Conservation (phyloP, 2,888 invertebrate species). For the Ypsolopha sequella region DNA sequence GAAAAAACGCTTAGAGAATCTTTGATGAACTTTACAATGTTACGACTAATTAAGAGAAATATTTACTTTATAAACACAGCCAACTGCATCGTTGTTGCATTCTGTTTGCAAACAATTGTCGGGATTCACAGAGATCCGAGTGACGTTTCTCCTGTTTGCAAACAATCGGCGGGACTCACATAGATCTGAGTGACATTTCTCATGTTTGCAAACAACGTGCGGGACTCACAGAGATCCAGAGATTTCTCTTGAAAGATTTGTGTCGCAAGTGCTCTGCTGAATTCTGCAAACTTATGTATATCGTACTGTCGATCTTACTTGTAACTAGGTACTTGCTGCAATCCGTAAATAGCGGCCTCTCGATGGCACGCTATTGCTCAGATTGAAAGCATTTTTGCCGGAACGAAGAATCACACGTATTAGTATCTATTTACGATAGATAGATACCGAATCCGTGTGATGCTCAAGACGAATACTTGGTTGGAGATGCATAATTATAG, state of each 20-base stretch:
- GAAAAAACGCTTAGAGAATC: background rate
- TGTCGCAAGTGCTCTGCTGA: constrained; percentile 63
- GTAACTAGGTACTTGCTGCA: constrained; percentile 26
- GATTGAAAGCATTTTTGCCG: constrained; percentile 37
- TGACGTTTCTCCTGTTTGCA: constrained; percentile 1
- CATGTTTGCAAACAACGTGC: constrained; percentile 6
- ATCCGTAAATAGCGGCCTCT: constrained; percentile 34
- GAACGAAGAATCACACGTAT: constrained; percentile 31
- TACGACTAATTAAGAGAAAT: background rate
- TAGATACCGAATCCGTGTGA: constrained; percentile 21
- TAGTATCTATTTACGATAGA: constrained; percentile 20
- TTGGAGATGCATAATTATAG: constrained; percentile 14
- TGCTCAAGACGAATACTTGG: constrained; percentile 21
- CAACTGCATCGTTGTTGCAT: constrained; percentile 26
- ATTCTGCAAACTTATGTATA: constrained; percentile 29
- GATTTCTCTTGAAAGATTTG: constrained; percentile 25
- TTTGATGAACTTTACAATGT: background rate
- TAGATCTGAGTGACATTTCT: background rate
- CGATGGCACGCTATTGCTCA: constrained; percentile 26
- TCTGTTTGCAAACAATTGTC: constrained; percentile 5
- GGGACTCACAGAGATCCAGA: constrained; percentile 5
- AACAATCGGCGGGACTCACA: constrained; percentile 5
- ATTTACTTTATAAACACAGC: constrained; percentile 31
- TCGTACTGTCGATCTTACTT: constrained; percentile 63
- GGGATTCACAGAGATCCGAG: constrained; percentile 5